Evolutionary conservation across 2,888 invertebrate genomes (phyloP), one percentile per base, ranked within the genome.

Genomic region (Bursaphelenchus okinawaensis): DNA sequence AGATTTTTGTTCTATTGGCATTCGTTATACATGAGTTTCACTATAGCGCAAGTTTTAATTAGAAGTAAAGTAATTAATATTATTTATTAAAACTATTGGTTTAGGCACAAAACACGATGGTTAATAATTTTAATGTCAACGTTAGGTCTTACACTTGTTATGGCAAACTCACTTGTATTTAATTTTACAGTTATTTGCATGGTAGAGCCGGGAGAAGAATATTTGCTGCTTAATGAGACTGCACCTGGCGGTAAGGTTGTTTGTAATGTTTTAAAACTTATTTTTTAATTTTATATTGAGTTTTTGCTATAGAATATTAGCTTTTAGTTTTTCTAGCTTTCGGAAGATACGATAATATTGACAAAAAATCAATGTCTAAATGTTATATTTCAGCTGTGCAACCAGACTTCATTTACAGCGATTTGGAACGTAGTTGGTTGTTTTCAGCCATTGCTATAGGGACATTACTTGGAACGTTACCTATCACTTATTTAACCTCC

Each of bases 401-500:
- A 26, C 20, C 50, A 31, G 52, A 19, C 7, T 22, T 67, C 12
- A 20, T 65, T n/a, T 67, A 63, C 54, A 55, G 23, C 19, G 60
- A 62, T n/a, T 50, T 40, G 12, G 31, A 67, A 23, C 27, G 40
- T 19, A 50, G 55, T 19, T 67, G 67, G 54, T 66, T 71, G 7
- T 70, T 71, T 55, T 71, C 71, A 19, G 71, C 68, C 0, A 62
- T 68, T 28, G 70, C 71, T 0, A 55, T 71, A 8, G 71, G 71
- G 0, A 65, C 65, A 19, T 28, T 71, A 16, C 23, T 70, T 6
- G 71, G 71, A 23, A 68, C 66, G 1, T 7, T 70, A 19, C 71
- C 71, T 7, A 55, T 70, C 7, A 62, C 67, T 27, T 27, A 55
- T 12, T 27, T 63, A 9, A 52, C 58, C 16, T 28, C 64, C 9